Evolutionary conservation across 2,113 vertebrate species (phyloP), one percentile per base, ranked within the genome.

Genomic region (Pangasianodon gigas): DNA sequence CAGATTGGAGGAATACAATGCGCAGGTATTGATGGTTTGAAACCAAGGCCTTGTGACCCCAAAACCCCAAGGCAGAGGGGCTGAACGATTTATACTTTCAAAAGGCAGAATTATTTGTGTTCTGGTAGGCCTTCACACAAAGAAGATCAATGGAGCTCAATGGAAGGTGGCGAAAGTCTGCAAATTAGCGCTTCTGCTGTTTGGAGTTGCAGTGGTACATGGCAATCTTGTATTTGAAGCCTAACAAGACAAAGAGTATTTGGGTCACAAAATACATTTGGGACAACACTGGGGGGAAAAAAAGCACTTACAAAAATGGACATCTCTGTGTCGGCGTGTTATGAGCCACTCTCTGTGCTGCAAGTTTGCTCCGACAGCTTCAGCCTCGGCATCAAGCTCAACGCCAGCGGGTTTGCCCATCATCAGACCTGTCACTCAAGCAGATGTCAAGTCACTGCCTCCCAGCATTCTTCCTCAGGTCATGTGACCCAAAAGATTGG

Each of bases 1-100:
- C 93, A 94, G 93, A 95, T 90, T 48, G 88, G 92, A 94, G 92
- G 81, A 92, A 94, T 81, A 94, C 95, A 95, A 95, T 94, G 94
- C 91, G 91, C 93, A 91, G 93, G 93, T 95, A 95, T 95, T 92
- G 95, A 95, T 91, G 85, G 92, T 86, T 48, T 88, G 77, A 79
- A 90, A 90, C 84, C 89, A 37, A 91, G 94, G 93, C 92, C 93
- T 92, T 86, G 11, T 90, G 94, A 95, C 94, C 84, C 86, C 58
- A 48, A 88, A 86, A 51, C 85, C 93, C 93, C 92, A 89, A 69
- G 93, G 95, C 94, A 26, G 58, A 24, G 51, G 46, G 81, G 88
- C 94, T 90, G 88, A 94, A 94, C 95, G 93, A 94, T 88, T 86
- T 87, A 93, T 91, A 90, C 90, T 88, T 91, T 91, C 91, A 93